These are phyloP conservation scores for Atta colombica DNA, from an alignment of 1,140 invertebrate species.

Conservation along the genomic window DNA sequence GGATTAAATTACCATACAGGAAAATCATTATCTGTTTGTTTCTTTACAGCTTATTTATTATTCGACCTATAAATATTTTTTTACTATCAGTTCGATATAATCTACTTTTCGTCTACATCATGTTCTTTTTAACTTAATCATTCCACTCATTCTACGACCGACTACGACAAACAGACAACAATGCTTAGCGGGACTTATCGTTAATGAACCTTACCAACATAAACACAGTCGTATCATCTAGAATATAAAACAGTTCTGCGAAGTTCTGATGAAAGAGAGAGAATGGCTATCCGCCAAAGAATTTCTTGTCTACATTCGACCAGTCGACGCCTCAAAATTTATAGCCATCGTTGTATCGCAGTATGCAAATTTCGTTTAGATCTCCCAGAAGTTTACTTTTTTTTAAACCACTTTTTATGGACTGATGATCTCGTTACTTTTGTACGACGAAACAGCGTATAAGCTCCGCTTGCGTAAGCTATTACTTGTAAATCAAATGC, in stretches of 20 bases:
- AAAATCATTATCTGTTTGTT: slow-evolving; percentile 25
- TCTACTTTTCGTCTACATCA: background rate
- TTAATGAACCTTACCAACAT: slow-evolving; percentile 74
- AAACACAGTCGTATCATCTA: slow-evolving; percentile 62
- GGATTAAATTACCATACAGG: slow-evolving; percentile 32
- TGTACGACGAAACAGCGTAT: slow-evolving; percentile 20
- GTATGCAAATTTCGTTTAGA: slow-evolving; percentile 42
- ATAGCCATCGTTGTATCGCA: slow-evolving; percentile 11
- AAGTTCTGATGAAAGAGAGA: slow-evolving; percentile 49
- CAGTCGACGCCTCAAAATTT: slow-evolving; percentile 41
- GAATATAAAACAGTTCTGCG: slow-evolving; percentile 65
- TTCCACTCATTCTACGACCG: background rate
- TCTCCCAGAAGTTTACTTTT: slow-evolving; percentile 31
- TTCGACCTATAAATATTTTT: slow-evolving; percentile 13
- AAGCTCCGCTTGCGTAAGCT: slow-evolving; percentile 39
- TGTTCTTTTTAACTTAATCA: background rate
- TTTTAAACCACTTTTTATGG: slow-evolving; percentile 42
- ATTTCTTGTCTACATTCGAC: slow-evolving; percentile 18
- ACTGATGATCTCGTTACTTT: slow-evolving; percentile 34
- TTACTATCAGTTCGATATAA: background rate
- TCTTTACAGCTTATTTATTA: background rate
- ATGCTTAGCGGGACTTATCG: slow-evolving; percentile 71
- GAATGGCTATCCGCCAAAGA: slow-evolving; percentile 28
- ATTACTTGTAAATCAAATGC: slow-evolving; percentile 31
- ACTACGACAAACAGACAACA: slow-evolving; percentile 58